phyloP scores from a whole-genome alignment of 1,140 invertebrate species.

The Orchesella cincta region DNA sequence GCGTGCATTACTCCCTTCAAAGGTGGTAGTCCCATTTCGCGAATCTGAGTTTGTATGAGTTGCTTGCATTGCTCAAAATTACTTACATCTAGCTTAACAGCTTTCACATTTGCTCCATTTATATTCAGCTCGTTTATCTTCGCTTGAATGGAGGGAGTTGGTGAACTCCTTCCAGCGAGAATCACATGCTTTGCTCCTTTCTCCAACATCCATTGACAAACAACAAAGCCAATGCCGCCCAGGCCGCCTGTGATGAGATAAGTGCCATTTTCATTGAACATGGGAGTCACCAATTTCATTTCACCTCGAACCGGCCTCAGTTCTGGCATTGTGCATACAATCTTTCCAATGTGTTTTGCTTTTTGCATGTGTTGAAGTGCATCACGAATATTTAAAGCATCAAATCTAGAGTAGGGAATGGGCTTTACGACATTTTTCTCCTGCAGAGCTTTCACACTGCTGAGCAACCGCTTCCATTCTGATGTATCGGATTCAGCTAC shows the following conservation, averaged over 20 bases:
- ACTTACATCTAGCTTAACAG: neutral
- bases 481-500: neutral
- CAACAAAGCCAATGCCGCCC: constrained; percentile 1
- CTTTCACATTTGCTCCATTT: neutral
- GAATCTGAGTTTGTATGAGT: neutral
- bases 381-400: neutral
- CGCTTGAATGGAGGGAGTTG: neutral
- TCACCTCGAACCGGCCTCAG: neutral
- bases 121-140: neutral
- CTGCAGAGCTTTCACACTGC: neutral
- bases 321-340: neutral
- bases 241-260: constrained; percentile 23
- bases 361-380: neutral
- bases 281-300: neutral
- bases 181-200: neutral
- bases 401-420: constrained; percentile 2
- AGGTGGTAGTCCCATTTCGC: neutral
- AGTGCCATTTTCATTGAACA: neutral
- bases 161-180: neutral
- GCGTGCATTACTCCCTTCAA: neutral
- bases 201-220: neutral
- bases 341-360: constrained; percentile 23
- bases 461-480: neutral
- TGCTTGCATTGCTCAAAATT: neutral
- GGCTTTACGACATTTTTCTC: neutral